Evolutionary conservation across 2,888 invertebrate species (phyloP), one percentile per base, ranked within the genome.

Genomic region (Malthinus seriepunctatus): DNA sequence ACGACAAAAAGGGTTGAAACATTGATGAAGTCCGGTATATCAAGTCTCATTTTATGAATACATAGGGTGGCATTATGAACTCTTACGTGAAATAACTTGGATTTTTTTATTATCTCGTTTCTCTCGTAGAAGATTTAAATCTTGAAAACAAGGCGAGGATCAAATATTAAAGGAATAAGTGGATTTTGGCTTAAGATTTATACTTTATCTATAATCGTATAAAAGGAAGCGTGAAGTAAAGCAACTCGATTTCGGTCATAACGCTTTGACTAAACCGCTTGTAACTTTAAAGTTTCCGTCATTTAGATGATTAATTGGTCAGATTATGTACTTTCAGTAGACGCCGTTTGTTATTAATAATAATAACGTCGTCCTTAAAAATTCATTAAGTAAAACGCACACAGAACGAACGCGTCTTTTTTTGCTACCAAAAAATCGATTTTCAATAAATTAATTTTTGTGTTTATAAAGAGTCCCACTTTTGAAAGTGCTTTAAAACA

Each of bases 41-140:
- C 38, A 45, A 50, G 54, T 59, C 59, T 59, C 59, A 44, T 54
- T 59, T 54, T 59, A 59, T 59, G 59, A 59, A 59, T 59, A 59
- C 59, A 59, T 53, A 59, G 51, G 59, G 37, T 46, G 3, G 46
- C 50, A 59, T 59, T 59, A 54, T 31, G 12, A 34, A 8, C 34
- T 11, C 14, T 34, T 11, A 33, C 23, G 15, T 33, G 31, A 35
- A 51, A 49, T 51, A 46, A 54, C 32, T 38, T 54, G 47, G 51
- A 47, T 59, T 59, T 59, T 54, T 54, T 37, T 50, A 45, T 45
- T 32, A 12, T 9, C 47, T 23, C 23, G 23, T 23, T 23, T 23
- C 23, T 23, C 23, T 2, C 2, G 23, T 3, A n/a, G 2, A 35
- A 11, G 37, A 35, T n/a, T n/a, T 35, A 11, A 10, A 10, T 35